Conservation (phyloP, 2,888 invertebrate genomes). For the Lithophane socia region DNA sequence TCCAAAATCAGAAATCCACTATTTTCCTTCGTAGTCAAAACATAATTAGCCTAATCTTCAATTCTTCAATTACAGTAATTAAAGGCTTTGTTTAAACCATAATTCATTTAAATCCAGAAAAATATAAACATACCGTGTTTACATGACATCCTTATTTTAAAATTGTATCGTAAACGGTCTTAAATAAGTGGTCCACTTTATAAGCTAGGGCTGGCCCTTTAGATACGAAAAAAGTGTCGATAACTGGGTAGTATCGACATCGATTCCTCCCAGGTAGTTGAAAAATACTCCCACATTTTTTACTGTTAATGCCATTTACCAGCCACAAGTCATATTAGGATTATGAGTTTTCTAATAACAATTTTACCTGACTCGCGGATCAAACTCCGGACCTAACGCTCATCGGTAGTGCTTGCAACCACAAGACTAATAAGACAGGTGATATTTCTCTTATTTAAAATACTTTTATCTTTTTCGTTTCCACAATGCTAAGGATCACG, state of each 20-base stretch:
- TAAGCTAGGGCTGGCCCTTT: conserved; percentile 26
- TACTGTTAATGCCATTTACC: no score
- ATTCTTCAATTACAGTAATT: background rate
- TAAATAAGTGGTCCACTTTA: conserved; percentile 10
- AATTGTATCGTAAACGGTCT: background rate
- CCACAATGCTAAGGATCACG: no score
- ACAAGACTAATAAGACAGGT: background rate
- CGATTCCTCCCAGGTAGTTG: background rate
- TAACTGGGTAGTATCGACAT: background rate
- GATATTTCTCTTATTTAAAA: background rate
- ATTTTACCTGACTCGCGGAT: background rate
- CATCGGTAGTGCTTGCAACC: background rate
- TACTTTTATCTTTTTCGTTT: no score
- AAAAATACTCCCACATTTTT: background rate
- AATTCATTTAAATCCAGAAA: conserved; percentile 8
- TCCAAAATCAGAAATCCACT: background rate
- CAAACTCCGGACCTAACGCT: no score
- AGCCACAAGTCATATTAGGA: background rate
- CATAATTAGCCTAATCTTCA: no score
- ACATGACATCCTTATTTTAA: conserved; percentile 32
- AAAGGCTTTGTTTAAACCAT: background rate
- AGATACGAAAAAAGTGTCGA: background rate
- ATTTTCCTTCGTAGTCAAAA: conserved; percentile 2
- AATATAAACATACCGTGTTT: conserved; percentile 34
- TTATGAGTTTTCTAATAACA: no score